These are phyloP conservation scores for Darevskia mixta DNA, from an alignment of 2,797 vertebrate species.

Conservation along the genomic window DNA sequence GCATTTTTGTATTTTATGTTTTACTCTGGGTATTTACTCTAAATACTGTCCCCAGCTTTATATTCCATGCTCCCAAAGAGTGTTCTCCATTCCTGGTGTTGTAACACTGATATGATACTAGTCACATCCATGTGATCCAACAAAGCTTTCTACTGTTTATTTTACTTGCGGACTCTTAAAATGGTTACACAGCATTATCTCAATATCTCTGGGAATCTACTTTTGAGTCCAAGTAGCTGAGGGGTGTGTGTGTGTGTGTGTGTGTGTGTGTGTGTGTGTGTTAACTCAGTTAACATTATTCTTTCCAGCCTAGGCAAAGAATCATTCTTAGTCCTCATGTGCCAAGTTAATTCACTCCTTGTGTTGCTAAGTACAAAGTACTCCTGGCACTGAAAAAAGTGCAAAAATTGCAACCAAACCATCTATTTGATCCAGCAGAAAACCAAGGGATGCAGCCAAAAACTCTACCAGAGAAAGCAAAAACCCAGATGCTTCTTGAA, in stretches of 20 bases:
- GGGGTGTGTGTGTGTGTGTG: not conserved
- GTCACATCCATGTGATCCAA: slow-evolving; percentile 28
- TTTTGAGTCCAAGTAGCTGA: not conserved
- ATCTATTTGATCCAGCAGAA: not conserved
- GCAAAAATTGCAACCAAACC: not conserved
- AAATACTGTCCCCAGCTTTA: not conserved
- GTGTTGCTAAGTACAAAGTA: not conserved
- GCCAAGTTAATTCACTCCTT: not conserved
- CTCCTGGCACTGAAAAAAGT: not conserved
- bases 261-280: not conserved
- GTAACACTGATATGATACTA: fast-evolving
- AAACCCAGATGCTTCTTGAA: not conserved
- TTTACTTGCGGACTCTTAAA: not conserved
- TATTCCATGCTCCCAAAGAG: not conserved
- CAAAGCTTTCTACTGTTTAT: not conserved
- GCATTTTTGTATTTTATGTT: slow-evolving; percentile 10
- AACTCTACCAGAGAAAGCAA: not conserved
- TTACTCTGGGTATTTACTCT: not conserved
- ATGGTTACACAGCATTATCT: not conserved
- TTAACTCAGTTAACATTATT: not conserved
- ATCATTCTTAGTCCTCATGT: not conserved
- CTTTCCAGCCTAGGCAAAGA: not conserved
- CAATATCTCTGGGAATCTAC: not conserved
- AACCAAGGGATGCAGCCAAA: not conserved
- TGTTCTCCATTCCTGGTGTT: not conserved